Percentiles rank a stretch among this genome's conserved stretches.
Conservation (phyloP, 2,888 invertebrate genomes). For the Polia nebulosa region DNA sequence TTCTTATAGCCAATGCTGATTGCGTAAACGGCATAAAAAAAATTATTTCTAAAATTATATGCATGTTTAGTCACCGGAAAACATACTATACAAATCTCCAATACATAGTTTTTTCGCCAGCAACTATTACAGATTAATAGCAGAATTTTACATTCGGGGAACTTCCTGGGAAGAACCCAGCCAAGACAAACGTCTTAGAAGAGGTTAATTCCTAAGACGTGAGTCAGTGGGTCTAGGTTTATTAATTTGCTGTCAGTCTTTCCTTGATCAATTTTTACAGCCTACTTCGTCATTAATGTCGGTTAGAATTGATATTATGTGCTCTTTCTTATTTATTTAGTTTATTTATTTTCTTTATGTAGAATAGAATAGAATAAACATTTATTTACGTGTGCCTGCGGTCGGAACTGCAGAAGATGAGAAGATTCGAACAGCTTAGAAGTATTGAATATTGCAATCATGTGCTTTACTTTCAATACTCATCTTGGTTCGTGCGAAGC, state of each 20-base stretch:
- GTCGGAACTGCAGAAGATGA: too few species aligned
- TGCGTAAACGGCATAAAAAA: too few species aligned
- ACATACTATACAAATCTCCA: background rate
- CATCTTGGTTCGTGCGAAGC: background rate
- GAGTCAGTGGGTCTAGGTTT: constrained; percentile 8
- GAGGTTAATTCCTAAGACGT: constrained; percentile 21
- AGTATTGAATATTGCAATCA: background rate
- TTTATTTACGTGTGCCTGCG: too few species aligned
- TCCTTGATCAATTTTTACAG: constrained; percentile 25
- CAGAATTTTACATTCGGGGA: constrained; percentile 6
- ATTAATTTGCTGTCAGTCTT: constrained; percentile 1
- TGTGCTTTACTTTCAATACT: background rate
- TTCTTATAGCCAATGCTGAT: too few species aligned
- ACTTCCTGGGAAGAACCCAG: constrained; percentile 7
- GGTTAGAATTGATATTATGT: background rate
- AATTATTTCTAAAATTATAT: too few species aligned
- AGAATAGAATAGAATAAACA: too few species aligned
- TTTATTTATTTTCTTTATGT: too few species aligned
- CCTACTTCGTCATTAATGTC: background rate
- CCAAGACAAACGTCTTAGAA: background rate
- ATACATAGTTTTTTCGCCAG: background rate
- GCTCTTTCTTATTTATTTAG: too few species aligned
- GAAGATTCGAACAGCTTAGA: background rate
- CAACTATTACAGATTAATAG: background rate
- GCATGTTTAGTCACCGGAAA: too few species aligned